A percentile compares a stretch with the other conserved stretches of the same genome.
Conservation (phyloP, 1,140 invertebrate species). For the Limonius californicus region DNA sequence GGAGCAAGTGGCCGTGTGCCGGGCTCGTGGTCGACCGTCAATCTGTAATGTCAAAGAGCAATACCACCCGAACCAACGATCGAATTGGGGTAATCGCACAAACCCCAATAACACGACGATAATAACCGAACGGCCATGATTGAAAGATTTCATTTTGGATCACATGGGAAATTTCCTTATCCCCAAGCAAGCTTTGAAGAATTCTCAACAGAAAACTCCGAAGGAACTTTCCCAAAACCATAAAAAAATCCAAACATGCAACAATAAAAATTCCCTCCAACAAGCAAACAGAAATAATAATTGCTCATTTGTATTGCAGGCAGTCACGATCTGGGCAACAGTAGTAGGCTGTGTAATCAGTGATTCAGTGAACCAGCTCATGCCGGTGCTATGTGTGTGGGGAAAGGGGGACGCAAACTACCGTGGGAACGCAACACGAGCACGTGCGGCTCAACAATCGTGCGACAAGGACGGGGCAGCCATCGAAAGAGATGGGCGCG, state of each 20-base stretch:
- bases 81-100: too few species aligned
- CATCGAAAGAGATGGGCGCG: not conserved
- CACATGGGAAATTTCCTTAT: too few species aligned
- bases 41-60: not conserved
- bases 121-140: too few species aligned
- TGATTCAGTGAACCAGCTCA: conserved; percentile 20
- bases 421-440: conserved; percentile 32
- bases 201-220: too few species aligned
- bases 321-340: not conserved
- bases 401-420: conserved; percentile 26
- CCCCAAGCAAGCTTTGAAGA: too few species aligned
- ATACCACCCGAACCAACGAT: too few species aligned
- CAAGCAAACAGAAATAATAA: conserved; percentile 5
- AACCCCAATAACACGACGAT: too few species aligned
- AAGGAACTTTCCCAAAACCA: too few species aligned
- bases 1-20: not conserved
- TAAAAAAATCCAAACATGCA: not conserved
- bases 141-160: too few species aligned
- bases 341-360: conserved; percentile 22
- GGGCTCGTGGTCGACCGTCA: not conserved
- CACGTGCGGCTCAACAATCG: conserved; percentile 26
- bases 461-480: not conserved
- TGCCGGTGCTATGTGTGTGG: conserved; percentile 5
- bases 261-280: not conserved
- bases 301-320: conserved; percentile 11